Evolutionary conservation across 1,140 invertebrate species (phyloP).

Genomic region (Muscidifurax raptorellus): DNA sequence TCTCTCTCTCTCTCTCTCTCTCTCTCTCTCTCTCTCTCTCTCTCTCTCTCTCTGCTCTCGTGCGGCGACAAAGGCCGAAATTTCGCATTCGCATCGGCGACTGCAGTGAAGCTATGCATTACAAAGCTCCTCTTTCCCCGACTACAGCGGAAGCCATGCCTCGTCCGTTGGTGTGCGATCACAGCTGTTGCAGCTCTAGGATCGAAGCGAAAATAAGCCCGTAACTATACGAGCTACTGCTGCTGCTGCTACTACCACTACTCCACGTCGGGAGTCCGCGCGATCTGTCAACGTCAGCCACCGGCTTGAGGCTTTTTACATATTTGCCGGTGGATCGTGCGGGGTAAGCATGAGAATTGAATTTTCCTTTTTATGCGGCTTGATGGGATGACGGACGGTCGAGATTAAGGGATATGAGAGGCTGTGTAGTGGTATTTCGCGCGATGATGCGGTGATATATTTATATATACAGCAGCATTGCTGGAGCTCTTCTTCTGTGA

Average conservation of each 20-base stretch:
- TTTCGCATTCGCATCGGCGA: background rate
- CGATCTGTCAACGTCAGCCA: constrained; percentile 44
- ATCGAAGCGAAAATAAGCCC: constrained; percentile 25
- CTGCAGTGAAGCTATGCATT: background rate
- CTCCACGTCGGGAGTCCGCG: background rate
- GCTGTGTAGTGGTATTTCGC: background rate
- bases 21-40: background rate
- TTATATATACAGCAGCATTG: too few species aligned
- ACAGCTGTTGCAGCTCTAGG: background rate
- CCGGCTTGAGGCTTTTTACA: constrained; percentile 36
- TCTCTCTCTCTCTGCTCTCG: background rate
- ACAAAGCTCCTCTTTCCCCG: background rate
- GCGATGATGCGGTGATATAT: background rate
- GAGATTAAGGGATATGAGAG: constrained; percentile 18
- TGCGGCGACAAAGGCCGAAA: background rate
- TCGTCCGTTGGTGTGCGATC: too few species aligned
- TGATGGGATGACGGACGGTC: constrained; percentile 5
- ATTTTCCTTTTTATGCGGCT: constrained; percentile 33
- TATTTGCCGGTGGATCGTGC: constrained; percentile 11
- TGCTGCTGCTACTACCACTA: too few species aligned
- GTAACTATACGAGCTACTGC: background rate
- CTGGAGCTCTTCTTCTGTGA: background rate
- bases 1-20: background rate
- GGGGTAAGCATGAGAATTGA: constrained; percentile 24
- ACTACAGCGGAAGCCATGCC: background rate